These are phyloP conservation scores for Bradypus variegatus DNA, from an alignment of 2,797 vertebrate genomes.

Conservation along the genomic window DNA sequence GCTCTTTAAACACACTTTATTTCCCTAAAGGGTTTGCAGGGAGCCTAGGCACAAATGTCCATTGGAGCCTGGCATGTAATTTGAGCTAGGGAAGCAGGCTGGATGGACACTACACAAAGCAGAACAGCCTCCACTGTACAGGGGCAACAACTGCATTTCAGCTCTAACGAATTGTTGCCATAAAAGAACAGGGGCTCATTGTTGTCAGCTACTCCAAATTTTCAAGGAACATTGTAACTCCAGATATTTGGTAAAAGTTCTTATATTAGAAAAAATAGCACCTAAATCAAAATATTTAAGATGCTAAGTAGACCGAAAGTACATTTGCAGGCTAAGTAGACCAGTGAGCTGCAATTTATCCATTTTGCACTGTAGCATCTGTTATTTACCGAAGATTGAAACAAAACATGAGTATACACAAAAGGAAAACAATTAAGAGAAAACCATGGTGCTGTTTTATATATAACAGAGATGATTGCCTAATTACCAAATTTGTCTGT, in stretches of 20 bases:
- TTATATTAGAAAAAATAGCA: background rate
- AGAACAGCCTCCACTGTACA: background rate
- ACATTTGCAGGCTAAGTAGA: background rate
- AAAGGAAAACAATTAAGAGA: background rate
- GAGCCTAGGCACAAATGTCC: background rate
- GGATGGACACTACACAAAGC: background rate
- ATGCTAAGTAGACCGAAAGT: background rate
- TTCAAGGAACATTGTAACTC: background rate
- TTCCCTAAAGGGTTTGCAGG: background rate
- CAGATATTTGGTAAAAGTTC: background rate
- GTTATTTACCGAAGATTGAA: background rate
- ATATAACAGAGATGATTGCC: background rate
- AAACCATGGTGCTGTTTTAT: background rate
- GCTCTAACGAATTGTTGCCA: background rate
- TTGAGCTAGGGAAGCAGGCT: background rate
- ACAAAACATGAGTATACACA: background rate
- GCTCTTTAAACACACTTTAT: background rate
- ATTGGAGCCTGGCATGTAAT: background rate
- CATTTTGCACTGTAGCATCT: background rate
- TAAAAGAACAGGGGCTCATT: background rate
- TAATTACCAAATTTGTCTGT: background rate
- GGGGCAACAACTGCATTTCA: background rate
- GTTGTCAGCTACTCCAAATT: background rate
- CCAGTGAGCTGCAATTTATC: background rate
- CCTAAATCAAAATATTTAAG: background rate